These are phyloP conservation scores for Bagarius yarrelli DNA, from an alignment of 2,113 vertebrate species.

Conservation along the genomic window DNA sequence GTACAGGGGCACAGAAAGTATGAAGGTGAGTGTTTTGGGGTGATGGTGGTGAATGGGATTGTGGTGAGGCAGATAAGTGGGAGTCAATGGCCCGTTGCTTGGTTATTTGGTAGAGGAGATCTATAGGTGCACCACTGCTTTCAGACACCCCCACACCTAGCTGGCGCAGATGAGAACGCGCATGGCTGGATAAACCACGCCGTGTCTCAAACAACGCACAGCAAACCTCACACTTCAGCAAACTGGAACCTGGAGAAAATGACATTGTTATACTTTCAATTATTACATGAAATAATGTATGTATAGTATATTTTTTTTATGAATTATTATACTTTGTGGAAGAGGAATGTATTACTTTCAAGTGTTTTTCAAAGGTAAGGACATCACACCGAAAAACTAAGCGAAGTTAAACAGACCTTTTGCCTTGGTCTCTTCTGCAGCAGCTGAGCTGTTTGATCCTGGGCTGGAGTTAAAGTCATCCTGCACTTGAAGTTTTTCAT, in stretches of 20 bases:
- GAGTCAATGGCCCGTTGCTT: conserved; percentile 71
- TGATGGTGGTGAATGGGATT: conserved; percentile 40
- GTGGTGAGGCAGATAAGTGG: conserved; percentile 42
- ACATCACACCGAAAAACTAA: conserved; percentile 32
- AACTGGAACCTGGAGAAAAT: conserved; percentile 64
- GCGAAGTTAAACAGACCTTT: conserved; percentile 61
- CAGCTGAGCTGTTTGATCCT: conserved; percentile 66
- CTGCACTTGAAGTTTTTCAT: conserved; percentile 69
- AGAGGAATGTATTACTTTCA: no score
- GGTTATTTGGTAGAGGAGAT: conserved; percentile 83
- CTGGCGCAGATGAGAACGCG: conserved; percentile 88
- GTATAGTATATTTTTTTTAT: no score
- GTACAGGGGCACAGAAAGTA: conserved; percentile 18
- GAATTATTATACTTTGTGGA: no score
- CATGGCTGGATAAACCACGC: conserved; percentile 87
- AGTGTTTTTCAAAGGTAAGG: neutral
- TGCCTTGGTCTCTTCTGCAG: conserved; percentile 74
- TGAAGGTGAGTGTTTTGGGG: conserved; percentile 47
- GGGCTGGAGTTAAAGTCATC: conserved; percentile 71
- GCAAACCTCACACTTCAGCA: conserved; percentile 86
- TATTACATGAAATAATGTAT: neutral
- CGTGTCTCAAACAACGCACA: conserved; percentile 84
- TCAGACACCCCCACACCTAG: conserved; percentile 84
- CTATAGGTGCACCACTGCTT: conserved; percentile 83
- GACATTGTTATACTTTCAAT: neutral